Evolutionary conservation across 2,113 vertebrate species (phyloP).

Genomic region (Dicrurus megarhynchus): DNA sequence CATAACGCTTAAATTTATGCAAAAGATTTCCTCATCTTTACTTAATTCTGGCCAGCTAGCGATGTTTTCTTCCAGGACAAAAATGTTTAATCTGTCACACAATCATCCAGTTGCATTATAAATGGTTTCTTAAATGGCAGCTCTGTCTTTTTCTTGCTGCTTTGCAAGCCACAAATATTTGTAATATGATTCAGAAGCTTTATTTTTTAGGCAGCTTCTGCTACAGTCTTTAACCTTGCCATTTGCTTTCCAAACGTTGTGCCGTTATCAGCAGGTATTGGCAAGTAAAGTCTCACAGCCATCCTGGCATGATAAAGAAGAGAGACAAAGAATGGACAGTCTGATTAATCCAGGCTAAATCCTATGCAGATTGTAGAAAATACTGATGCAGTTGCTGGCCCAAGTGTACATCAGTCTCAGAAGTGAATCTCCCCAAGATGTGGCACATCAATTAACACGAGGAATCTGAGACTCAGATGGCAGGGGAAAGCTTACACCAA

Average conservation of each 20-base stretch:
- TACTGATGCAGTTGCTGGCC: neutral
- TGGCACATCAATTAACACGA: fast-evolving
- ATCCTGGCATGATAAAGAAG: neutral
- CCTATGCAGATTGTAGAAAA: neutral
- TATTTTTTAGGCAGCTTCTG: neutral
- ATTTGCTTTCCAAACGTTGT: neutral
- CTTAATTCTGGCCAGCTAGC: slow-evolving; percentile 26
- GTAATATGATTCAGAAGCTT: slow-evolving; percentile 46
- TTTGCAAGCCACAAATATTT: slow-evolving; percentile 60
- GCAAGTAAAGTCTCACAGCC: neutral
- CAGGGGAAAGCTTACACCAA: neutral
- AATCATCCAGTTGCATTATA: slow-evolving; percentile 39
- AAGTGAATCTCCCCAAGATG: neutral
- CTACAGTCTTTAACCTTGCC: neutral
- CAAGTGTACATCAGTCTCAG: neutral
- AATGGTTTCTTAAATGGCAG: slow-evolving; percentile 59
- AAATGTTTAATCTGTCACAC: slow-evolving; percentile 42
- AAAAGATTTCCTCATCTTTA: slow-evolving; percentile 48
- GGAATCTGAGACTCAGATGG: neutral
- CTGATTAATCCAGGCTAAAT: neutral
- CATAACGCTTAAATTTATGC: neutral
- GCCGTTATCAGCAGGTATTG: neutral
- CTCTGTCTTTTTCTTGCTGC: slow-evolving; percentile 41
- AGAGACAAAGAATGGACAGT: neutral
- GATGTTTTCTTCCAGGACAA: neutral